Evolutionary conservation across 2,888 invertebrate species (phyloP), one percentile per base, ranked within the genome.

Genomic region (Boloria selene): DNA sequence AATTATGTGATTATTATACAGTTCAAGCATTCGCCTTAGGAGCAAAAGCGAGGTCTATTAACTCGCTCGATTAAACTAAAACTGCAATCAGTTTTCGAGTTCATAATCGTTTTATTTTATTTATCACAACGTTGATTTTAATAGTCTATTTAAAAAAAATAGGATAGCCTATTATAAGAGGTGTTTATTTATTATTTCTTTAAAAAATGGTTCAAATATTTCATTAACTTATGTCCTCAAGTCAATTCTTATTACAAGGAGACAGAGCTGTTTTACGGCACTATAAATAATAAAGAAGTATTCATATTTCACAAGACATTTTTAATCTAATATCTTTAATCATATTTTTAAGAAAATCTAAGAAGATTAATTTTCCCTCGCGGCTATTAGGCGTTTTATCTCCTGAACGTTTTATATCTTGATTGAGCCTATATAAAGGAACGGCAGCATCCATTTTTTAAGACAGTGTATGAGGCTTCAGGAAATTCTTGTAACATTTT

Each of bases 1-100:
- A 71, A 69, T 71, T 71, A 71, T 67, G 67, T 64, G 67, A 69
- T 71, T 67, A 71, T 71, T 71, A 70, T 71, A 65, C 67, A 65
- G 64, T 51, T 63, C 64, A 64, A 58, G 67, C 49, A 64, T 64
- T 69, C 58, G 69, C 55, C 62, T 58, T 60, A 56, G 65, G 52
- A 68, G 62, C 65, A 65, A 65, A 56, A 65, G 61, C 62, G 42
- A 61, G 60, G 62, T 61, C 61, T 65, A 67, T 67, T 67, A 62
- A 45, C 55, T 66, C 64, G 58, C 56, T 64, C 54, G 56, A 64
- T 65, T 61, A 59, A 38, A 70, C 61, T 61, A 47, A 64, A 55
- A 70, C 65, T 58, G 53, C 14, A 54, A 49, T 53, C 16, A 68
- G 49, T 59, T 47, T 47, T 16, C n/a, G 31, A 4, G 38, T 14